A percentile compares a stretch with the other conserved stretches of the same genome.
phyloP scores from a whole-genome alignment of 1,140 invertebrate genomes.

The Pogonomyrmex barbatus region DNA sequence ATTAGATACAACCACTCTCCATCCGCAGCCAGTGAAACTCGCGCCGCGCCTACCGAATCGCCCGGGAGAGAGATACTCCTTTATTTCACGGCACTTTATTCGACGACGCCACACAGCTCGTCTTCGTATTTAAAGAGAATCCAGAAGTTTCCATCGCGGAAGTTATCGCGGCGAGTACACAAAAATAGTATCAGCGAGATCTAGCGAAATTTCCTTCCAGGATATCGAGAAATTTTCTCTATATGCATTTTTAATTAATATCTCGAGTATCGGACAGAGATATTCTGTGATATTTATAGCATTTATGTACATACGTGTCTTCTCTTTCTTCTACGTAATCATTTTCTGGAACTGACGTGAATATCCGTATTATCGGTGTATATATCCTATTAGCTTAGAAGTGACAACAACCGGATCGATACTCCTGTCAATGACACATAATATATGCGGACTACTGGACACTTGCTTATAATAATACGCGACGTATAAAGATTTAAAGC shows the following conservation, averaged over 20 bases:
- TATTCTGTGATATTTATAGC: neutral
- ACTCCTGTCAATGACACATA: constrained; percentile 54
- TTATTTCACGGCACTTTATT: constrained; percentile 79
- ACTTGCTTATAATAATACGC: constrained; percentile 31
- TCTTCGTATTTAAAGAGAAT: constrained; percentile 73
- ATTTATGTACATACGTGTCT: neutral
- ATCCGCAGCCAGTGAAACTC: constrained; percentile 77
- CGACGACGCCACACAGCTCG: constrained; percentile 55
- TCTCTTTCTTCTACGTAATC: constrained; percentile 15
- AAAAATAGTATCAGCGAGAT: constrained; percentile 12
- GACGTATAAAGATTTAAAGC: constrained; percentile 51
- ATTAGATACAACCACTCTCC: constrained; percentile 81
- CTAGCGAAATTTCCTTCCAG: neutral
- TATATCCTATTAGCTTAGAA: constrained; percentile 55
- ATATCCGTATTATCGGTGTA: constrained; percentile 36
- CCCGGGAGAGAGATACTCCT: constrained; percentile 70
- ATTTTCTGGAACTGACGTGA: constrained; percentile 49
- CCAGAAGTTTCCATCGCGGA: constrained; percentile 5
- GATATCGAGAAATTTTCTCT: neutral
- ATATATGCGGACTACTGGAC: constrained; percentile 48
- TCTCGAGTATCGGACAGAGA: neutral
- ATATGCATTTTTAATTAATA: neutral
- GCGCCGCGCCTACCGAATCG: constrained; percentile 79
- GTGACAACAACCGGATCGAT: constrained; percentile 59
- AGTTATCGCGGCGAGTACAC: neutral